Percentiles rank a stretch among this genome's conserved stretches.
Evolutionary conservation across 2,888 invertebrate species (phyloP).

Genomic region (Metopia argyrocephala): DNA sequence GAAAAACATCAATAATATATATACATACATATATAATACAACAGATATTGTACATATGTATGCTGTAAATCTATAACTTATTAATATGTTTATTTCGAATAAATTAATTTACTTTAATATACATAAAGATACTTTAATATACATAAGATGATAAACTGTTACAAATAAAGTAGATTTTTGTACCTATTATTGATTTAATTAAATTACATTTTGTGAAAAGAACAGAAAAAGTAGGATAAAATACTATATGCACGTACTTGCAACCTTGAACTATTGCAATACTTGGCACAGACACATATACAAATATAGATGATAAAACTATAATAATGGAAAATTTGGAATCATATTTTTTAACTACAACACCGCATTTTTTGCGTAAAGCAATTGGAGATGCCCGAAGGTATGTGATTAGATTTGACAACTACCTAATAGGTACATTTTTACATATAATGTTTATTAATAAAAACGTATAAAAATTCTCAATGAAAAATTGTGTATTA

Average conservation of each 20-base stretch:
- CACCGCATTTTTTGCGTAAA: constrained; percentile 77
- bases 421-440: neutral
- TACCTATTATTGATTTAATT: constrained; percentile 48
- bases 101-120: neutral
- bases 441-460: neutral
- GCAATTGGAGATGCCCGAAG: constrained; percentile 75
- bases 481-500: too few relatives aligned
- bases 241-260: neutral
- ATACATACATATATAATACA: neutral
- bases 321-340: constrained; percentile 71
- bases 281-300: constrained; percentile 1
- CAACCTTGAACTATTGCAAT: constrained; percentile 56
- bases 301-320: too few relatives aligned
- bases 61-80: constrained; percentile 12
- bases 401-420: constrained; percentile 53
- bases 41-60: constrained; percentile 22
- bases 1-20: constrained; percentile 23
- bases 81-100: constrained; percentile 3
- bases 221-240: constrained; percentile 14
- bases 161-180: neutral
- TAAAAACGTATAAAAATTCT: neutral
- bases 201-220: constrained; percentile 13
- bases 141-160: neutral
- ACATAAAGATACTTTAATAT: neutral
- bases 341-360: constrained; percentile 76